phyloP scores from a whole-genome alignment of 2,888 invertebrate species.

The Pseudoips prasinana region DNA sequence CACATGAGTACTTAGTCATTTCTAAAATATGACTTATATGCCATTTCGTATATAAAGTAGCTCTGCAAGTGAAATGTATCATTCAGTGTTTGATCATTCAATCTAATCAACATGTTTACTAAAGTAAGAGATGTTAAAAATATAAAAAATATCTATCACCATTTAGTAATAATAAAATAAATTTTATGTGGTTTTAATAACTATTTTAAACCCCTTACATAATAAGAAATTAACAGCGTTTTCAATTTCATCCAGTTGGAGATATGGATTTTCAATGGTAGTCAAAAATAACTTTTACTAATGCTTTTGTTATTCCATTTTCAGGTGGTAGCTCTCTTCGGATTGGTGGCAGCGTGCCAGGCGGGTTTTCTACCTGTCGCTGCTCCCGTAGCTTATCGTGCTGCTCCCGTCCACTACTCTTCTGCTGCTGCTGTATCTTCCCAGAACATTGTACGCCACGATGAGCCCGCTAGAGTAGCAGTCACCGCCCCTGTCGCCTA shows the following conservation, averaged over 20 bases:
- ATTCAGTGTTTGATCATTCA: conserved; percentile 40
- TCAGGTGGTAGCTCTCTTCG: conserved; percentile 53
- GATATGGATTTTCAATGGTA: too few species aligned
- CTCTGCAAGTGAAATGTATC: conserved; percentile 22
- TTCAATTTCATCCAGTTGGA: too few species aligned
- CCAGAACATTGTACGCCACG: conserved; percentile 41
- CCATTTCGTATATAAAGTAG: conserved; percentile 27
- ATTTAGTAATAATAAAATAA: too few species aligned
- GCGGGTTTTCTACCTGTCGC: conserved; percentile 49
- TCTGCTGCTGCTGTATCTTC: conserved; percentile 53
- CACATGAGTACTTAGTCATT: conserved; percentile 12
- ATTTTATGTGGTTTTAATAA: too few species aligned
- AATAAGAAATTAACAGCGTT: too few species aligned
- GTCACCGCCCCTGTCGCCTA: conserved; percentile 36
- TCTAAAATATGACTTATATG: conserved; percentile 3
- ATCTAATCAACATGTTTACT: conserved; percentile 39
- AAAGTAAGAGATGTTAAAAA: conserved; percentile 30
- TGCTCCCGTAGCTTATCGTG: conserved; percentile 1
- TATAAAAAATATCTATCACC: too few species aligned
- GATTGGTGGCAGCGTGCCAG: conserved; percentile 48
- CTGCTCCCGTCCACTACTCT: conserved; percentile 52
- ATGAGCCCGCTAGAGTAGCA: conserved; percentile 36
- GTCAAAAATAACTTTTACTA: neutral
- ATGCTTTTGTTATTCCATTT: conserved; percentile 16
- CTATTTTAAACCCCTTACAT: neutral